Base-by-base conservation (phyloP, 2,888 invertebrate genomes). In the Mactromeris polynyma region DNA sequence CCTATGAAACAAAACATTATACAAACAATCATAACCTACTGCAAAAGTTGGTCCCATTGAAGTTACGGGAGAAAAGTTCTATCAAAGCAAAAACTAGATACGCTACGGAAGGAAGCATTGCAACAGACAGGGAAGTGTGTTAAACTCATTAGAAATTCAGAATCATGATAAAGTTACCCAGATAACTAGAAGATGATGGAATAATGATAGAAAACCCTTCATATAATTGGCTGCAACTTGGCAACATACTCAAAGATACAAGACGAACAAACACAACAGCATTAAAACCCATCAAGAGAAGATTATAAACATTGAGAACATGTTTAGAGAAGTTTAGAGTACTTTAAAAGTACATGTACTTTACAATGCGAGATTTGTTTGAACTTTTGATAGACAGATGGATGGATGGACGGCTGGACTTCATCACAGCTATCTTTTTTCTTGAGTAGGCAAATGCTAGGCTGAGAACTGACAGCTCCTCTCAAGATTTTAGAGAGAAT, bases 181-280 rank as follows among this genome's bases (percentile, higher is more conserved):
- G 33, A 21, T 26, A 58, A 58, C 19, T 58, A 58, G 21, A 19
- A 26, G 58, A 73, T 73, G 73, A 40, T 14, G 36, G 83, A 77
- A 83, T 46, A 51, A 83, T 46, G 31, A 77, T 33, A 26, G 54
- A 51, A 40, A 83, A 73, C 31, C 33, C 38, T 77, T 33, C 78
- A 38, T 42, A 78, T 84, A 84, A 84, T 84, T 84, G 78, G 51
- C 77, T 54, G 33, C 38, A 84, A 78, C 33, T 84, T 84, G 84
- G 84, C 84, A 84, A 54, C 78, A 84, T 78, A 54, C 84, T 73
- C 78, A 6, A 31, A 78, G 26, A 78, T 73, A 73, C 26, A 73
- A 73, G 36, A 73, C 26, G 11, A 36, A 73, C 73, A 73, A 73
- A 73, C 33, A 19, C 2, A 73, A 33, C 73, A 73, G 36, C 36